Conservation (phyloP, 2,888 invertebrate genomes). For the Brenthis daphne region DNA sequence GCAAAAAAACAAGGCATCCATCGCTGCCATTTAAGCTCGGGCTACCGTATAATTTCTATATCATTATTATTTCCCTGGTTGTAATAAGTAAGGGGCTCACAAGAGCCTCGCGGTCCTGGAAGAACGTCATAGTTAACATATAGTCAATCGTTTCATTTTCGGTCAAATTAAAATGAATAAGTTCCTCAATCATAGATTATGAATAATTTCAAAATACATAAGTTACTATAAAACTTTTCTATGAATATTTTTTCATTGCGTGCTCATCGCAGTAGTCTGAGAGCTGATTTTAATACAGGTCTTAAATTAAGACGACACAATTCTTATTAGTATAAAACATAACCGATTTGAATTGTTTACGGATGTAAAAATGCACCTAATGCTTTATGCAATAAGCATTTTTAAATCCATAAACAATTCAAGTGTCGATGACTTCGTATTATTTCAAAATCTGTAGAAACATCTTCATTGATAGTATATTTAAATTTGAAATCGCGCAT, state of each 20-base stretch:
- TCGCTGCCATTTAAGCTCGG: constrained; percentile 17
- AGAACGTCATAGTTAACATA: constrained; percentile 34
- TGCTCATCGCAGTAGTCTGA: too few relatives aligned
- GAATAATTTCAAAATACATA: too few relatives aligned
- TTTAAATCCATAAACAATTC: background rate
- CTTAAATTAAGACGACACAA: too few relatives aligned
- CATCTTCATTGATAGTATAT: too few relatives aligned
- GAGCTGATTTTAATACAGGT: too few relatives aligned
- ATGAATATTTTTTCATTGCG: too few relatives aligned
- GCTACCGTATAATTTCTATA: constrained; percentile 21
- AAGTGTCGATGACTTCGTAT: background rate
- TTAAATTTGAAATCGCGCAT: too few relatives aligned
- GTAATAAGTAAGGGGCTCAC: background rate
- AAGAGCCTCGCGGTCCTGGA: constrained; percentile 56
- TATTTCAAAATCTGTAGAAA: too few relatives aligned
- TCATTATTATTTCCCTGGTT: constrained; percentile 13
- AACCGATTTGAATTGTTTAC: too few relatives aligned
- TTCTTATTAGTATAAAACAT: too few relatives aligned
- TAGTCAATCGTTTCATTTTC: background rate
- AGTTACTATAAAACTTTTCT: too few relatives aligned
- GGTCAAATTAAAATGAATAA: background rate
- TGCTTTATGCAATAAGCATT: background rate
- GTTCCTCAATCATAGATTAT: background rate
- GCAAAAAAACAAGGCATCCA: constrained; percentile 20
- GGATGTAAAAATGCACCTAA: too few relatives aligned